phyloP scores from a whole-genome alignment of 2,888 invertebrate species.

The Calameuta filiformis region DNA sequence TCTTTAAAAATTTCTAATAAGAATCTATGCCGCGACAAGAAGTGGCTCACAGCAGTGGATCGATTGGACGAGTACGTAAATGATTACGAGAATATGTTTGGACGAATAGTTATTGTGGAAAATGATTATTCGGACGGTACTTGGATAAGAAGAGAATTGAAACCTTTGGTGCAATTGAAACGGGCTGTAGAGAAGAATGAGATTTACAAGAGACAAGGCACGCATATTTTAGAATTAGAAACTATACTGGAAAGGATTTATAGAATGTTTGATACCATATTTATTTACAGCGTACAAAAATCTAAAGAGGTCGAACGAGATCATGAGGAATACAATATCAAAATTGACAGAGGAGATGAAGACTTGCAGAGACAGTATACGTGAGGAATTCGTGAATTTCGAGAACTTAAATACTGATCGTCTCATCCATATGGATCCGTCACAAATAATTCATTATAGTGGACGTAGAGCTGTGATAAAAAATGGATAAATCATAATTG shows the following conservation, averaged over 20 bases:
- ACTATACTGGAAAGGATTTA: not conserved
- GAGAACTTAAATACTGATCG: not conserved
- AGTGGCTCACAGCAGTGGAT: not conserved
- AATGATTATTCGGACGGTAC: not conserved
- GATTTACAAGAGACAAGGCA: not conserved
- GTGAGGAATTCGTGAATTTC: not conserved
- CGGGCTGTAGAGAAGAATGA: not conserved
- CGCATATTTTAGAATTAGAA: not conserved
- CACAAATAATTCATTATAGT: not conserved
- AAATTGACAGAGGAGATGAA: not conserved
- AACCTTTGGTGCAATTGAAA: not conserved
- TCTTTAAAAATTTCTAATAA: not conserved
- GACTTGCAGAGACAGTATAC: not conserved
- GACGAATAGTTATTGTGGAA: not conserved
- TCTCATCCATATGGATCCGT: not conserved
- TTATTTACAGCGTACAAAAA: not conserved
- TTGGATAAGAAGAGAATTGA: not conserved
- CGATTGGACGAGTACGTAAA: not conserved
- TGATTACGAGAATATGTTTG: not conserved
- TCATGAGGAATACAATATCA: not conserved
- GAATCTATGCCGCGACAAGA: not conserved
- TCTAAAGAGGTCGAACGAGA: not conserved
- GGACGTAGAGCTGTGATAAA: not conserved
- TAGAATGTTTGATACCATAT: not conserved
- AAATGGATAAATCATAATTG: not conserved